These are phyloP conservation scores for Piscicola geometra DNA, from an alignment of 2,888 invertebrate genomes.

Conservation along the genomic window DNA sequence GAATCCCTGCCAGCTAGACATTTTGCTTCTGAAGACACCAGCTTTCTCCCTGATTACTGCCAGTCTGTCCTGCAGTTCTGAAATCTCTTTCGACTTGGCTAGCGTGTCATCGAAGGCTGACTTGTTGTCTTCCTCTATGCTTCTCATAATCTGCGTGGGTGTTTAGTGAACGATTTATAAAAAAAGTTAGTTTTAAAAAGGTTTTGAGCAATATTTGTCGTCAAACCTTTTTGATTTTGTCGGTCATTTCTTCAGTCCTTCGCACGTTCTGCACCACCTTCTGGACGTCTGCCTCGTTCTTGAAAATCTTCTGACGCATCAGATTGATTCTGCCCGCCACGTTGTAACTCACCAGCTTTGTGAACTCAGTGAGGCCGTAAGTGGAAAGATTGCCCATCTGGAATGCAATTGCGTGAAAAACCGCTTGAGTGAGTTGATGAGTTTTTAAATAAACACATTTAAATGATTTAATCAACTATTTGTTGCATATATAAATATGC, in stretches of 20 bases:
- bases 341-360: background rate
- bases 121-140: background rate
- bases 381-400: constrained; percentile 4
- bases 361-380: background rate
- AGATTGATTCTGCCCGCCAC: background rate
- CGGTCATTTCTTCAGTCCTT: background rate
- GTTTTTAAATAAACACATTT: too few relatives aligned
- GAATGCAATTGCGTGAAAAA: too few relatives aligned
- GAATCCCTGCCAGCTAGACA: background rate
- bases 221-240: constrained; percentile 2
- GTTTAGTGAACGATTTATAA: background rate
- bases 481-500: too few relatives aligned
- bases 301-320: background rate
- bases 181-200: background rate
- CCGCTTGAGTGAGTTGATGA: background rate
- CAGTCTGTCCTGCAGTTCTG: background rate
- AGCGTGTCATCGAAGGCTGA: background rate
- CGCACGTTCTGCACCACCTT: background rate
- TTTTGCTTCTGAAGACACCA: background rate
- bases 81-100: background rate
- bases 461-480: background rate
- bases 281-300: constrained; percentile 6
- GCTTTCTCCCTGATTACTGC: background rate
- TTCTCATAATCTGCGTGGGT: background rate
- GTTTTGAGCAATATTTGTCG: background rate